Base-by-base conservation (phyloP, 2,888 invertebrate genomes). In the Serrognathus titanus region DNA sequence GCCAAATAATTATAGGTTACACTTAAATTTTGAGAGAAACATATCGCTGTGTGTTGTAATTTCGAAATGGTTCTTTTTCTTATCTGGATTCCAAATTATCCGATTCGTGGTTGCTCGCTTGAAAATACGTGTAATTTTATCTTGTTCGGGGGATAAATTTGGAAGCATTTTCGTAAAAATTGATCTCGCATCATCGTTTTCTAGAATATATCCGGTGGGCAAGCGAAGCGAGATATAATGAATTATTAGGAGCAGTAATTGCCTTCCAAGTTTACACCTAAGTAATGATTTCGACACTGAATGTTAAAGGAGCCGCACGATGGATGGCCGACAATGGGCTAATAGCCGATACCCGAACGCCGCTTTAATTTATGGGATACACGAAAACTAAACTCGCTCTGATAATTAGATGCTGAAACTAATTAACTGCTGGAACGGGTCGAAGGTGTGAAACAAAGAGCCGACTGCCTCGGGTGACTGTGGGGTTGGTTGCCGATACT, bases 371-470 rank as follows among this genome's bases (percentile, higher is more conserved):
- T 79, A 78, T 78, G 77, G 74, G 73, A 72, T 72, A 69, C 74
- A 74, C 75, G 75, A 76, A 77, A 77, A 75, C 74, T 72, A 71
- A 75, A 71, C 71, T 71, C 72, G 69, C 67, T 70, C 71, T 71
- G 79, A 78, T 79, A 79, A 79, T 79, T 79, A 79, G 78, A 79
- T 77, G 79, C 74, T 78, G 78, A 78, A 78, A 78, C 79, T 79
- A 79, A 79, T 79, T 79, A 79, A 78, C 78, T 72, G 75, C 72
- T 69, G 72, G 74, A 74, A 72, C 74, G 71, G 70, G 71, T 73
- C 72, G 71, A 72, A 78, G 78, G 78, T 78, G 79, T 78, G 78
- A 79, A 78, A 77, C 77, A 78, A 78, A 78, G 77, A 74, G 72
- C 76, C 75, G 74, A 70, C 71, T 61, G 74, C 74, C 71, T 68